Conservation (phyloP, 2,113 vertebrate genomes). For the Laticauda colubrina region DNA sequence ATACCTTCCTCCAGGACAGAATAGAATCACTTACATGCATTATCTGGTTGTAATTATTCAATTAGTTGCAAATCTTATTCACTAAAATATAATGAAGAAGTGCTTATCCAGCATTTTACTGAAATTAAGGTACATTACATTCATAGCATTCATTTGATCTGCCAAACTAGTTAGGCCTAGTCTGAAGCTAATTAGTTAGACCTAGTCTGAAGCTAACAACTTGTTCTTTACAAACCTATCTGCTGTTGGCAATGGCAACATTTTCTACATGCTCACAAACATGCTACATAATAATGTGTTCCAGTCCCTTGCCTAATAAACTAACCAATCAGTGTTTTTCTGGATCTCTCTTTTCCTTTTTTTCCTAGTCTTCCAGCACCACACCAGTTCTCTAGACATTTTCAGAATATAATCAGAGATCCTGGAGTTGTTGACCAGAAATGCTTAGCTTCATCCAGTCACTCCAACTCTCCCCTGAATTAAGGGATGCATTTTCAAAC, state of each 20-base stretch:
- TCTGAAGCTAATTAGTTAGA: background rate
- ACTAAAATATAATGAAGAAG: background rate
- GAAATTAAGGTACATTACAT: background rate
- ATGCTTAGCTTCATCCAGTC: too few relatives aligned
- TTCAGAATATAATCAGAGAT: background rate
- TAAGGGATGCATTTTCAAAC: too few relatives aligned
- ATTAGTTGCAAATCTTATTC: background rate
- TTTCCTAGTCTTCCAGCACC: background rate
- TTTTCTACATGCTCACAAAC: background rate
- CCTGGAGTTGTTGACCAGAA: background rate
- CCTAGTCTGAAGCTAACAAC: background rate
- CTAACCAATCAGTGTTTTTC: background rate
- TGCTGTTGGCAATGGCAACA: background rate
- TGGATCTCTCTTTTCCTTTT: background rate
- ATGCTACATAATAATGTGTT: background rate
- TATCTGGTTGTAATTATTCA: background rate
- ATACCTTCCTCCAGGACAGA: background rate
- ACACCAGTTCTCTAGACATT: background rate
- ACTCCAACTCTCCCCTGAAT: too few relatives aligned
- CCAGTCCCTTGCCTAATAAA: background rate
- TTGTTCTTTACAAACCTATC: background rate
- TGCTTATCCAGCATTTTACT: background rate
- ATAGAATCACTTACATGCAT: background rate
- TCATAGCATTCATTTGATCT: background rate
- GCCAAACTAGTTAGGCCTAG: background rate